These are phyloP conservation scores for Parapsyche elsis DNA, from an alignment of 1,140 invertebrate genomes.

Conservation along the genomic window DNA sequence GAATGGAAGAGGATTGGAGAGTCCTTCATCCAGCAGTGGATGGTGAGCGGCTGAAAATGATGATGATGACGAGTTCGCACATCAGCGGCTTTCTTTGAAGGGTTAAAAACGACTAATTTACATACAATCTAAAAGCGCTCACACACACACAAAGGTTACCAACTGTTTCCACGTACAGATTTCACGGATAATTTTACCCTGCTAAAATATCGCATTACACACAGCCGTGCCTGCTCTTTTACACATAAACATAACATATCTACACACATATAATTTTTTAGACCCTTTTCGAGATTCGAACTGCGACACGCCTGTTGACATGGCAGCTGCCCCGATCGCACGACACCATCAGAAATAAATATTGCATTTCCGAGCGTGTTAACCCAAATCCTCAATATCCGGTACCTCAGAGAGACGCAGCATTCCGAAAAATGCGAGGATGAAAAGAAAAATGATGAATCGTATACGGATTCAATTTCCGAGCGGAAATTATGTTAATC, in stretches of 20 bases:
- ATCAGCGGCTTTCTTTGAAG: background rate
- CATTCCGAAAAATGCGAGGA: background rate
- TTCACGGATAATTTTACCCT: slow-evolving; percentile 30
- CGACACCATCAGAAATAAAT: too few species aligned
- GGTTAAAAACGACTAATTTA: background rate
- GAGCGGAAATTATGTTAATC: slow-evolving; percentile 25
- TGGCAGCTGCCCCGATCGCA: slow-evolving; percentile 29
- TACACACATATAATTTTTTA: background rate
- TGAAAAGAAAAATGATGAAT: background rate
- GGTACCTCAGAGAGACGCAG: background rate
- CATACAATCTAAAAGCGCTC: background rate
- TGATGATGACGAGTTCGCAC: too few species aligned
- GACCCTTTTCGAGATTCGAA: slow-evolving; percentile 24
- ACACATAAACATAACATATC: too few species aligned
- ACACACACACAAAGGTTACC: background rate
- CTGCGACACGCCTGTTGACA: slow-evolving; percentile 29
- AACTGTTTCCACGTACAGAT: slow-evolving; percentile 25
- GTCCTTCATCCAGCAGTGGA: too few species aligned
- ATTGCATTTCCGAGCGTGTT: background rate
- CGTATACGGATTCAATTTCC: slow-evolving; percentile 9
- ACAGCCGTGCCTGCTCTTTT: slow-evolving; percentile 5
- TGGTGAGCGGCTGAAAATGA: too few species aligned
- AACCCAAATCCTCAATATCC: slow-evolving; percentile 28
- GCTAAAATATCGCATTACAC: slow-evolving; percentile 39
- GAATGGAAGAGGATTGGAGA: too few species aligned